phyloP scores from a whole-genome alignment of 2,797 vertebrate species.

The Lacerta agilis region DNA sequence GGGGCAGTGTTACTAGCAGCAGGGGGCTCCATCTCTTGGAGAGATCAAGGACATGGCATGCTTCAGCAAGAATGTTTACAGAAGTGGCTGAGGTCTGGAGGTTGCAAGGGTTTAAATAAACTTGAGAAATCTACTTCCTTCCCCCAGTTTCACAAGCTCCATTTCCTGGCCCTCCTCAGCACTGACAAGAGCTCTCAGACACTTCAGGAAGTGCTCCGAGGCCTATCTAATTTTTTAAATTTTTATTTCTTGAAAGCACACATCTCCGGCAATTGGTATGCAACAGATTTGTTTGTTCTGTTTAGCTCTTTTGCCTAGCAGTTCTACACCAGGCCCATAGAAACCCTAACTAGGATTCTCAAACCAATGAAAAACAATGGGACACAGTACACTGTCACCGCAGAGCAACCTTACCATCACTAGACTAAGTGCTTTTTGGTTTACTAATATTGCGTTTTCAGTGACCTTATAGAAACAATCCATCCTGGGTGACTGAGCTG shows the following conservation, averaged over 20 bases:
- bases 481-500: background rate
- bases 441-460: background rate
- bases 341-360: background rate
- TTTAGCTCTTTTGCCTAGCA: background rate
- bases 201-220: conserved; percentile 22
- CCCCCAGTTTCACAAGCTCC: conserved; percentile 71
- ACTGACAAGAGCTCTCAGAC: background rate
- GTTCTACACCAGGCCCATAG: background rate
- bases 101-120: conserved; percentile 75
- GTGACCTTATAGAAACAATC: background rate
- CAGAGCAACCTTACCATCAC: background rate
- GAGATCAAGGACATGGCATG: conserved; percentile 23
- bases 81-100: conserved; percentile 59
- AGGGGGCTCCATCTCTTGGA: background rate
- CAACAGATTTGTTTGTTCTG: background rate
- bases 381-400: too few species aligned
- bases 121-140: conserved; percentile 75
- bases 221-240: background rate
- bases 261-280: background rate
- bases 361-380: background rate
- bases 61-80: background rate
- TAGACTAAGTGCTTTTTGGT: background rate
- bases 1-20: background rate
- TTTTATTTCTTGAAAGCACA: background rate
- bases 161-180: conserved; percentile 61